Base-by-base conservation (phyloP, 2,888 invertebrate genomes). In the Phymatocera aterrima region DNA sequence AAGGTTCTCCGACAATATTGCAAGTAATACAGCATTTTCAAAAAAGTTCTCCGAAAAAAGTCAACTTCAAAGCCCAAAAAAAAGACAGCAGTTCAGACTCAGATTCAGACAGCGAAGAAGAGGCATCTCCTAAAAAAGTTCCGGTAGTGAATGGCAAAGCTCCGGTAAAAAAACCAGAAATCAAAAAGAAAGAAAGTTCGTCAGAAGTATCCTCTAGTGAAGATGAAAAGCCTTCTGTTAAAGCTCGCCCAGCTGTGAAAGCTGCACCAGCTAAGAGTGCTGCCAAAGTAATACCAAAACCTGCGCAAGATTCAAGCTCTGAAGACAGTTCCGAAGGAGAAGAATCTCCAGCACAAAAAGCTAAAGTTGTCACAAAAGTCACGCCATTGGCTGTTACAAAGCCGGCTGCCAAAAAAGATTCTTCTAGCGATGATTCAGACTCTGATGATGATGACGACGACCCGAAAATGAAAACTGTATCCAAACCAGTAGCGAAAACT, bases 1-100 rank as follows among this genome's bases (percentile, higher is more conserved):
- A 95, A 89, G 95, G 94, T 77, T 92, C 93, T 0, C 94, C 95
- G 0, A 91, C 93, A 12, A 90, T 96, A n/a, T 82, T 88, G 12
- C 95, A 95, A 12, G 91, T 96, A 15, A 82, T 94, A 24, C 87
- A 91, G 6, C 91, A 92, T 84, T 94, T 92, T 85, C 92, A 93
- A 86, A 92, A 93, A 85, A 92, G 90, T 80, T 88, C 91, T 54
- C 82, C 87, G 21, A 92, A 91, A 79, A 93, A 93, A 68, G 87
- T 93, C 43, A 88, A 90, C 15, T 75, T 90, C 8, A 89, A 90
- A 75, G 24, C 83, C 82, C 81, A 82, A 34, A 81, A 82, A 21
- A 86, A 88, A 61, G 84, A 87, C n/a, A 87, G 87, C 18, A 88
- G 88, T 79, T 88, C 90, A 57, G 85, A 87, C 81, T 90, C 91